A percentile compares a stretch with the other conserved stretches of the same genome.
These are phyloP conservation scores for Catharus fuscescens DNA, from an alignment of 2,113 vertebrate genomes.

Conservation along the genomic window DNA sequence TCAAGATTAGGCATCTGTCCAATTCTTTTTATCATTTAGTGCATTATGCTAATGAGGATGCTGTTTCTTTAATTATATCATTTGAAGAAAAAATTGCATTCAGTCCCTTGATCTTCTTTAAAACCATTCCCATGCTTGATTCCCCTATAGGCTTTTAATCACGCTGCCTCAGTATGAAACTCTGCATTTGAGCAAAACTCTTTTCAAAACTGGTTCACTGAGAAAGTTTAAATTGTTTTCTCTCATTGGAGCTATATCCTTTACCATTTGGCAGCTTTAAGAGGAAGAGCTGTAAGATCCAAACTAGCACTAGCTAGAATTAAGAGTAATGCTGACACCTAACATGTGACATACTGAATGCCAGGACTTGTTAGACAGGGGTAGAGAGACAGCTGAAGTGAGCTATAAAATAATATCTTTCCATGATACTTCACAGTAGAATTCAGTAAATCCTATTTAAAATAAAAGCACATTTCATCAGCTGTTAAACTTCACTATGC, in stretches of 20 bases:
- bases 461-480: background rate
- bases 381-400: background rate
- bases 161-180: background rate
- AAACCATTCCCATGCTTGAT: constrained; percentile 31
- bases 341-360: background rate
- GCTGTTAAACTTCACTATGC: background rate
- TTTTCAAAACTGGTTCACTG: constrained; percentile 54
- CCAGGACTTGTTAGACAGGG: background rate
- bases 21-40: constrained; percentile 66
- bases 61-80: constrained; percentile 62
- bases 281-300: background rate
- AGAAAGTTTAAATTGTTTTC: constrained; percentile 28
- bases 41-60: constrained; percentile 59
- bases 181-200: background rate
- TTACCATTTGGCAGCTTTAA: background rate
- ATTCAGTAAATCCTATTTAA: background rate
- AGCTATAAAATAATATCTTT: background rate
- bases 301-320: background rate
- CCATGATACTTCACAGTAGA: background rate
- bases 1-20: constrained; percentile 65
- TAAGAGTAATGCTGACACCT: background rate
- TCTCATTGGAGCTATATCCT: background rate
- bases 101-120: constrained; percentile 63
- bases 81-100: constrained; percentile 53
- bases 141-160: constrained; percentile 58